Base-by-base conservation (phyloP, 2,797 vertebrate species). In the Trachurus trachurus region DNA sequence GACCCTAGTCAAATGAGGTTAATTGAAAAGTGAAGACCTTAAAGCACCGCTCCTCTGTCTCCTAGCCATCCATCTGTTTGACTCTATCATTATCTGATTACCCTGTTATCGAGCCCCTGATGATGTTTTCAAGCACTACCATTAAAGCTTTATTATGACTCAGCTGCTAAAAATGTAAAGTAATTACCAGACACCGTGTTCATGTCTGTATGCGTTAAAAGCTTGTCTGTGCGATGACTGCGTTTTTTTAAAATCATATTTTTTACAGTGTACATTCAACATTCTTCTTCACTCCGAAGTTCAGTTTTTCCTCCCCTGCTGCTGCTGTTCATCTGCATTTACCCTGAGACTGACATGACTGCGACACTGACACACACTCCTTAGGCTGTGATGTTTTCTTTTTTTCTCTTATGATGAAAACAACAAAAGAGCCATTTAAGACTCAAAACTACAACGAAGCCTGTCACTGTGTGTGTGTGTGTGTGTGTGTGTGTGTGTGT, bases 361-460 rank as follows among this genome's bases (percentile, higher is more conserved):
- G 62, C 88, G 87, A 88, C 89, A 87, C 84, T 87, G 85, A 88
- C 83, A 83, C 66, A 63, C 76, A 82, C 83, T 87, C 82, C 75
- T 82, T 58, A 69, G 63, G 75, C 86, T 92, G 68, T 89, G 84
- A 89, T 89, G 82, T 81, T 72, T 80, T 64, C 54, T 70, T 68
- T 0, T 74, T 57, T 72, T 77, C 70, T 86, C 58, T 78, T 78
- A 67, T 80, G 78, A 89, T 73, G 73, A 83, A 85, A 87, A 88
- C 87, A 92, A 92, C 87, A 92, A 91, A 92, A 88, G 85, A 85
- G 63, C 66, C 74, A 85, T 91, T 91, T 90, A 83, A 80, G 83
- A 85, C 83, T 86, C 74, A 70, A 86, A 91, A 86, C 82, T 90
- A 83, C 83, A 89, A 84, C 77, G 61, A 67, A 85, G 67, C 76